These are phyloP conservation scores for Umimayanthus kanabou DNA, from an alignment of 92 coral and sea anemone species.

Conservation along the genomic window DNA sequence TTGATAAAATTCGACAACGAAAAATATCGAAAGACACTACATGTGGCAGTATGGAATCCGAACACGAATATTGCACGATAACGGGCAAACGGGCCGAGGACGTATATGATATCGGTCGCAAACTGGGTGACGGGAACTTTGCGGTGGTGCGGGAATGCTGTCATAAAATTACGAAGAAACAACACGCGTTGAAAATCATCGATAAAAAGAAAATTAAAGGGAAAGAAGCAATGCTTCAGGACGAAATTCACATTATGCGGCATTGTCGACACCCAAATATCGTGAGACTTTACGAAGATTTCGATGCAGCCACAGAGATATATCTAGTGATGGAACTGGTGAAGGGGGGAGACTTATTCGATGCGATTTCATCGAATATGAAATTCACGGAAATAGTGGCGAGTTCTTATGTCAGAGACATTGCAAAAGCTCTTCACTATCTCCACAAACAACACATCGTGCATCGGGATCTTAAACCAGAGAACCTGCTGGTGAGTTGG, in stretches of 20 bases:
- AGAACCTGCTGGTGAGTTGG: slow-evolving; percentile 89
- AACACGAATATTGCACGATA: slow-evolving; percentile 65
- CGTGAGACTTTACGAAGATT: slow-evolving; percentile 87
- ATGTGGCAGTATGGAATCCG: slow-evolving; percentile 47
- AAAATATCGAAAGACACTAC: slow-evolving; percentile 54
- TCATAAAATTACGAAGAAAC: slow-evolving; percentile 75
- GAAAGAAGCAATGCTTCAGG: slow-evolving; percentile 94
- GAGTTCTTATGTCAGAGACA: slow-evolving; percentile 76
- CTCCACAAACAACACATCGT: slow-evolving; percentile 90
- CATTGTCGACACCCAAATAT: slow-evolving; percentile 88
- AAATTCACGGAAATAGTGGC: slow-evolving; percentile 91
- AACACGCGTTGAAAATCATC: slow-evolving; percentile 90
- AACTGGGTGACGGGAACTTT: slow-evolving; percentile 97
- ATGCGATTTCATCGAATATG: slow-evolving; percentile 89
- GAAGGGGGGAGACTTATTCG: slow-evolving; percentile 92
- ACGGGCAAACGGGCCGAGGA: slow-evolving; percentile 82
- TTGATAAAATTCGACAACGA: slow-evolving; percentile 33
- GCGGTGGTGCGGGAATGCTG: slow-evolving; percentile 91
- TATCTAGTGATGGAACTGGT: slow-evolving; percentile 91
- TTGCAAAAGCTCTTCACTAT: slow-evolving; percentile 83
- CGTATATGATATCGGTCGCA: slow-evolving; percentile 85
- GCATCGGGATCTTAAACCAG: slow-evolving; percentile 97
- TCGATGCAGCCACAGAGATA: slow-evolving; percentile 75
- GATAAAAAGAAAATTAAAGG: slow-evolving; percentile 87
- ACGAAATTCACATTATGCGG: slow-evolving; percentile 92